Percentiles rank a stretch among this genome's conserved stretches.
These are phyloP conservation scores for Liasis olivaceus DNA, from an alignment of 2,797 vertebrate genomes.

Conservation along the genomic window DNA sequence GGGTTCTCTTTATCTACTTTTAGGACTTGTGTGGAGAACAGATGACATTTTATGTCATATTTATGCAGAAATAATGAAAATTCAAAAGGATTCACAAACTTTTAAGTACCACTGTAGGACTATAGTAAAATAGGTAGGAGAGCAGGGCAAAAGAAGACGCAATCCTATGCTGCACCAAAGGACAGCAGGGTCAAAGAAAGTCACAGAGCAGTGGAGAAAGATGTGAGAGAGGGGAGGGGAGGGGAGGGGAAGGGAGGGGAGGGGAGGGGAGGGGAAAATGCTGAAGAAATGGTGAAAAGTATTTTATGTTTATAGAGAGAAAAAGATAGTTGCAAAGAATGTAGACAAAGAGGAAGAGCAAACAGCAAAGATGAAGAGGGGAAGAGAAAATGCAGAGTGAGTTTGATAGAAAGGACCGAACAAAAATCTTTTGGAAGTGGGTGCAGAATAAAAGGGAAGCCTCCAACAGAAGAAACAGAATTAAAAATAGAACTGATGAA, in stretches of 20 bases:
- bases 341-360: background rate
- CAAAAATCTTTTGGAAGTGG: background rate
- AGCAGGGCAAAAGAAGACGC: background rate
- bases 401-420: background rate
- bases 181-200: background rate
- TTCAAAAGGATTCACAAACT: background rate
- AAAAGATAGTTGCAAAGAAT: background rate
- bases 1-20: background rate
- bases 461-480: background rate
- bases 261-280: background rate
- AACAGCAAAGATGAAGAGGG: background rate
- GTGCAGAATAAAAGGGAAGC: background rate
- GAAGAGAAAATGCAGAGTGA: background rate
- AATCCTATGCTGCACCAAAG: background rate
- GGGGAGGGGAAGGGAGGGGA: background rate
- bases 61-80: background rate
- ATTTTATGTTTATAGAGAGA: background rate
- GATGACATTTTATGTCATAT: background rate
- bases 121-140: background rate
- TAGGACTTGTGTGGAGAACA: background rate
- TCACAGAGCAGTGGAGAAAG: background rate
- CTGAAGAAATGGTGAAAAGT: background rate
- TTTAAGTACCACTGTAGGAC: background rate
- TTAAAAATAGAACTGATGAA: background rate
- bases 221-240: background rate